A percentile compares a stretch with the other conserved stretches of the same genome.
Evolutionary conservation across 2,888 invertebrate genomes (phyloP).

Genomic region (Lasius platythorax): DNA sequence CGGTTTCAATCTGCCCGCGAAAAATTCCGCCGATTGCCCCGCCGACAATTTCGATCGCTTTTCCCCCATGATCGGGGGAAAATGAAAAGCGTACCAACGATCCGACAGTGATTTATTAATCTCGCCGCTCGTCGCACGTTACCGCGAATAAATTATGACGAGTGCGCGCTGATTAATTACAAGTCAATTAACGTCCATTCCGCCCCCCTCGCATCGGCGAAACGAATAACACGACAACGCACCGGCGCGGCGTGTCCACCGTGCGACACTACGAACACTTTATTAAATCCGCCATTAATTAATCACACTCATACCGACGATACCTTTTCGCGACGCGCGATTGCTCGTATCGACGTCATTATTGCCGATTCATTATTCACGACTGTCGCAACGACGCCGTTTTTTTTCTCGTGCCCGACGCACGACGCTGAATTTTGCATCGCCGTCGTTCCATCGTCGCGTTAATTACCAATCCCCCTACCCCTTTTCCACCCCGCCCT

Average conservation of each 20-base stretch:
- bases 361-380: constrained; percentile 52
- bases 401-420: constrained; percentile 26
- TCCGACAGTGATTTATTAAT: constrained; percentile 48
- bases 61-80: not conserved
- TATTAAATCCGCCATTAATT: constrained; percentile 50
- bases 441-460: constrained; percentile 24
- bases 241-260: not conserved
- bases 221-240: constrained; percentile 30
- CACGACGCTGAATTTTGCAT: constrained; percentile 41
- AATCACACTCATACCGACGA: constrained; percentile 24
- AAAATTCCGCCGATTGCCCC: not conserved
- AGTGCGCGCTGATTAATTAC: constrained; percentile 48
- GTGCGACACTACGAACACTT: constrained; percentile 40
- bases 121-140: constrained; percentile 39
- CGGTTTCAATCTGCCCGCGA: not conserved
- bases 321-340: constrained; percentile 40
- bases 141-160: constrained; percentile 53
- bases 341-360: constrained; percentile 51
- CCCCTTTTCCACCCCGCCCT: not conserved
- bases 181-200: constrained; percentile 44
- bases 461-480: constrained; percentile 37
- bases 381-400: constrained; percentile 25
- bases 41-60: not conserved
- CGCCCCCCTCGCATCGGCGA: not conserved
- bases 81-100: constrained; percentile 13